A percentile compares a stretch with the other conserved stretches of the same genome.
These are phyloP conservation scores for Agelas oroides DNA, from an alignment of 37 sponge, comb jelly and placozoan genomes.

Conservation along the genomic window DNA sequence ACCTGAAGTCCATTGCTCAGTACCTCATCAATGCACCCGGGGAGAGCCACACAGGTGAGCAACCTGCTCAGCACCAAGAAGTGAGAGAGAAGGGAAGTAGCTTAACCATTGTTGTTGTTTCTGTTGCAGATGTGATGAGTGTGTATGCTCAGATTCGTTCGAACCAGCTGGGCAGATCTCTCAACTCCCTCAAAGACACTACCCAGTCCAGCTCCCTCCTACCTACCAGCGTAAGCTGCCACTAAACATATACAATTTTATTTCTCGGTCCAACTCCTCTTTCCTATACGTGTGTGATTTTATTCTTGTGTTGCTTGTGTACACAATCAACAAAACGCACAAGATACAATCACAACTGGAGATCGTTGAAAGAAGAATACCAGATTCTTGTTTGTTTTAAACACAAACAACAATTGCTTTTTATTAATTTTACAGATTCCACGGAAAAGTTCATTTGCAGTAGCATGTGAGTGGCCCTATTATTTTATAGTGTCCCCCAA, in stretches of 20 bases:
- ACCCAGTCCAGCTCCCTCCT: slow-evolving; percentile 24
- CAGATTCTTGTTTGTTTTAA: too few relatives aligned
- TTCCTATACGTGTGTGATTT: too few relatives aligned
- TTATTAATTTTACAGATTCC: slow-evolving; percentile 23
- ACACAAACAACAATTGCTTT: too few relatives aligned
- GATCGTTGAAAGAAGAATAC: too few relatives aligned
- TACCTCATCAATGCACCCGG: slow-evolving; percentile 53
- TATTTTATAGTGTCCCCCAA: too few relatives aligned
- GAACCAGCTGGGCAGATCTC: slow-evolving; percentile 64
- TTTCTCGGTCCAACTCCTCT: too few relatives aligned
- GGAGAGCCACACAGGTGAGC: slow-evolving; percentile 36
- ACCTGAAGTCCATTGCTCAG: slow-evolving; percentile 56
- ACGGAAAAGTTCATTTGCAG: slow-evolving; percentile 42
- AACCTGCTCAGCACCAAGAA: background rate
- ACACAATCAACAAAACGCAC: too few relatives aligned
- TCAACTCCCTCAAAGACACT: slow-evolving; percentile 55
- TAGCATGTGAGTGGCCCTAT: slow-evolving; percentile 1
- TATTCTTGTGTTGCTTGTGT: too few relatives aligned
- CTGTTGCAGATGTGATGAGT: slow-evolving; percentile 55
- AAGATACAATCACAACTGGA: too few relatives aligned
- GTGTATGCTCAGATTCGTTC: slow-evolving; percentile 79
- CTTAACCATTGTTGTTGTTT: too few relatives aligned
- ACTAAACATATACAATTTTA: too few relatives aligned
- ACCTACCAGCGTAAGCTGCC: background rate
- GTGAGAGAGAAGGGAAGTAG: background rate